A percentile compares a stretch with the other conserved stretches of the same genome.
phyloP scores from a whole-genome alignment of 2,113 vertebrate genomes.

The Thalassarche chlororhynchos region DNA sequence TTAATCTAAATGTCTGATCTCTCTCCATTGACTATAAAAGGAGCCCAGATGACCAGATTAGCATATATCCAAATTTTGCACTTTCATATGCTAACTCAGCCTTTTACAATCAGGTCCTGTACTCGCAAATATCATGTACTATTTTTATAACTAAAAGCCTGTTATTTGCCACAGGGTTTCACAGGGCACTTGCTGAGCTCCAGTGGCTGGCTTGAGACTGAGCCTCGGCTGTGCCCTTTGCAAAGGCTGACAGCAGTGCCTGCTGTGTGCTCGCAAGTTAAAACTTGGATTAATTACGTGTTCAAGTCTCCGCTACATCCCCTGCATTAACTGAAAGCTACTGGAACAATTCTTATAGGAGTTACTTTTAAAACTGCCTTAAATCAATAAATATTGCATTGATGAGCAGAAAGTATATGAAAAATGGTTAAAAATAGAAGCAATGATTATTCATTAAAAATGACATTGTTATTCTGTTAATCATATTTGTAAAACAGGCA shows the following conservation, averaged over 20 bases:
- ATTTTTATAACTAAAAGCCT: background rate
- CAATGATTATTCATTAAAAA: background rate
- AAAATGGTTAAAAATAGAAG: background rate
- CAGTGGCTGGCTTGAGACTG: background rate
- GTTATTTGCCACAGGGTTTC: background rate
- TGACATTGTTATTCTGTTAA: background rate
- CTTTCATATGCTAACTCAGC: constrained; percentile 8
- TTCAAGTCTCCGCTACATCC: background rate
- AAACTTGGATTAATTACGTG: background rate
- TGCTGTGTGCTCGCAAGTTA: background rate
- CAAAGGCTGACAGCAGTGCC: background rate
- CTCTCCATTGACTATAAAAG: constrained; percentile 56
- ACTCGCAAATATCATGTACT: background rate
- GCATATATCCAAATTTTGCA: constrained; percentile 13
- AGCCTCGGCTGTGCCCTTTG: background rate
- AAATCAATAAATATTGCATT: background rate
- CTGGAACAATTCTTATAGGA: background rate
- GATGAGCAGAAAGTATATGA: background rate
- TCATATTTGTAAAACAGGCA: background rate
- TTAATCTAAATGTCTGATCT: constrained; percentile 23
- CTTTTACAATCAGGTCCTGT: background rate
- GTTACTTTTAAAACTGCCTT: background rate
- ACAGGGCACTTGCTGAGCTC: background rate
- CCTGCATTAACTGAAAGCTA: background rate
- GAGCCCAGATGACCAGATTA: constrained; percentile 51